Conservation (phyloP, 2,888 invertebrate species). For the Caenorhabditis doughertyi region DNA sequence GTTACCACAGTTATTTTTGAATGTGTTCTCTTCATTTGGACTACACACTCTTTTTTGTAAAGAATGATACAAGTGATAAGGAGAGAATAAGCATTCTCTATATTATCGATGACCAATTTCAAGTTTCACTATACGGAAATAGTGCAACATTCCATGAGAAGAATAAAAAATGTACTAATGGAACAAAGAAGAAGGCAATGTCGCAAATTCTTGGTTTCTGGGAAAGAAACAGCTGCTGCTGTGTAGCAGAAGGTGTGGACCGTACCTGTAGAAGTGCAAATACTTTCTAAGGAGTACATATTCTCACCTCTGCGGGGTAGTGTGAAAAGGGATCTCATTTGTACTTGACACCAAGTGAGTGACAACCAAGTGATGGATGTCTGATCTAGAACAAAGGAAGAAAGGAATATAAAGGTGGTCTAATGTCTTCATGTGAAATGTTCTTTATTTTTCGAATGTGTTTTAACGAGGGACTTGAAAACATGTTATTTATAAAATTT, state of each 20-base stretch:
- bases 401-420: background rate
- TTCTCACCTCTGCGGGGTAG: slow-evolving; percentile 8
- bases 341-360: slow-evolving; percentile 5
- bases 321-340: slow-evolving; percentile 30
- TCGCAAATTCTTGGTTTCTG: slow-evolving; percentile 6
- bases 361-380: background rate
- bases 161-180: background rate
- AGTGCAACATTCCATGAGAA: background rate
- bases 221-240: background rate
- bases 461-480: no score
- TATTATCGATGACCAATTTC: slow-evolving; percentile 19
- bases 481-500: no score
- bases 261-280: slow-evolving; percentile 36
- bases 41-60: slow-evolving; percentile 6
- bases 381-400: background rate
- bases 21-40: background rate
- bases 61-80: slow-evolving; percentile 1
- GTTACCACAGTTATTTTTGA: slow-evolving; percentile 2
- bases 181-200: slow-evolving; percentile 13
- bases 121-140: background rate
- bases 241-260: background rate
- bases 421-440: background rate
- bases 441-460: no score
- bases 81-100: background rate
- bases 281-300: slow-evolving; percentile 7